Percentiles rank a stretch among this genome's conserved stretches.
phyloP scores from a whole-genome alignment of 1,140 invertebrate species.

The Cecropterus lyciades region DNA sequence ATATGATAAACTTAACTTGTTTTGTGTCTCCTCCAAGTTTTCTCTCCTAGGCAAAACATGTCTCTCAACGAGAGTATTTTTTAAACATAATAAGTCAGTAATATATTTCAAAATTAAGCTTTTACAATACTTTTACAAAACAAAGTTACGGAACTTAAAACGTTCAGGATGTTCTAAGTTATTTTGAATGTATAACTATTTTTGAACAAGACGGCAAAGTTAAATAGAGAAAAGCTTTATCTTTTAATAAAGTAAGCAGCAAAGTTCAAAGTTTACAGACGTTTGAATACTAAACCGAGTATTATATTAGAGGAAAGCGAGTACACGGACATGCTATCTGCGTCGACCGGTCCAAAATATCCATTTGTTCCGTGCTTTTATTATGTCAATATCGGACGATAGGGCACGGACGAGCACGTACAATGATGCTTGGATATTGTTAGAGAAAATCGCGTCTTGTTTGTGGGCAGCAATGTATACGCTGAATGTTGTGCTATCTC shows the following conservation, averaged over 20 bases:
- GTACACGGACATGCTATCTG: conserved; percentile 50
- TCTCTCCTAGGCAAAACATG: no score
- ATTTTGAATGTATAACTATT: conserved; percentile 12
- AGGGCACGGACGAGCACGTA: conserved; percentile 27
- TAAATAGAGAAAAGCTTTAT: conserved; percentile 23
- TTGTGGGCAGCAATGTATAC: conserved; percentile 36
- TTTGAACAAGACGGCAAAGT: conserved; percentile 10
- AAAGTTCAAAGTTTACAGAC: conserved; percentile 39
- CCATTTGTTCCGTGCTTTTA: conserved; percentile 42
- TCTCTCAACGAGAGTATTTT: no score
- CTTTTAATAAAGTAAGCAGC: conserved; percentile 21
- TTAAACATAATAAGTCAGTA: no score
- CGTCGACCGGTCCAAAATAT: conserved; percentile 51
- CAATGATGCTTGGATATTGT: conserved; percentile 34
- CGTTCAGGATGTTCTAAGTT: no score
- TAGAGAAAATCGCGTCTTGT: conserved; percentile 32
- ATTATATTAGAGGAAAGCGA: conserved; percentile 53
- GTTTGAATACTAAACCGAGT: conserved; percentile 52
- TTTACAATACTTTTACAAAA: no score
- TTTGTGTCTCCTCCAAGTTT: no score
- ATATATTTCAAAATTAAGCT: no score
- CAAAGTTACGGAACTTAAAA: no score
- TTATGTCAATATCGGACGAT: conserved; percentile 30
- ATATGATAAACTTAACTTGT: no score
- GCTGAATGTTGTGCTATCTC: conserved; percentile 29